Conservation (phyloP, 1,140 invertebrate genomes). For the Sycobia sp. region DNA sequence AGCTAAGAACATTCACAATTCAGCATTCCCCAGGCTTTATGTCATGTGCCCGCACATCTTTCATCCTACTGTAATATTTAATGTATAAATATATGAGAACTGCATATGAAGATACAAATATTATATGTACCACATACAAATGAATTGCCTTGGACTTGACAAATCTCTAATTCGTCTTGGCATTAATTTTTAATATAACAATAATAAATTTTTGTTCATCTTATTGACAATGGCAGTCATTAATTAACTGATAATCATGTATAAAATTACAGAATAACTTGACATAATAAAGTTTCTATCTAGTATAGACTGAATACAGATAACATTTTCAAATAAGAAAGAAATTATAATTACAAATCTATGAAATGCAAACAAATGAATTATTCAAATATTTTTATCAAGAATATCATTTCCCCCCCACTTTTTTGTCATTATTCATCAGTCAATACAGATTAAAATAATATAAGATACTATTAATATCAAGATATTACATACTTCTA, state of each 20-base stretch:
- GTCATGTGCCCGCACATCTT: conserved; percentile 36
- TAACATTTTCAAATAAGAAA: conserved; percentile 17
- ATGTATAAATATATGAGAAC: conserved; percentile 22
- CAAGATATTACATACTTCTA: conserved; percentile 25
- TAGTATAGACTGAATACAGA: conserved; percentile 5
- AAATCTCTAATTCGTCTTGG: conserved; percentile 25
- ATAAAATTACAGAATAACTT: conserved; percentile 29
- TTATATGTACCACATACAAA: conserved; percentile 16
- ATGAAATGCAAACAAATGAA: conserved; percentile 11
- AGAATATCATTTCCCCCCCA: conserved; percentile 10
- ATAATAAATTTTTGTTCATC: conserved; percentile 23
- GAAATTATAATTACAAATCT: conserved; percentile 17
- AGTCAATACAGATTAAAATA: conserved; percentile 31
- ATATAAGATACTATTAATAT: conserved; percentile 28
- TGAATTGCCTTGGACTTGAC: conserved; percentile 24
- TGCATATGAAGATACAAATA: conserved; percentile 11
- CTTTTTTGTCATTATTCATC: conserved; percentile 22
- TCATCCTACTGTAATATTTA: conserved; percentile 19
- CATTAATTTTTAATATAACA: conserved; percentile 24
- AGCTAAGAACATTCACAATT: conserved; percentile 47
- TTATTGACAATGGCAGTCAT: conserved; percentile 33
- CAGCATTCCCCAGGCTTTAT: conserved; percentile 38
- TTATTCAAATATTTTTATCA: conserved; percentile 12
- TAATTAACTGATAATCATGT: conserved; percentile 21
- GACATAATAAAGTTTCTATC: conserved; percentile 11